Percentiles rank a stretch among this genome's conserved stretches.
These are phyloP conservation scores for Eucriotettix oculatus DNA, from an alignment of 2,888 invertebrate genomes.

Conservation along the genomic window DNA sequence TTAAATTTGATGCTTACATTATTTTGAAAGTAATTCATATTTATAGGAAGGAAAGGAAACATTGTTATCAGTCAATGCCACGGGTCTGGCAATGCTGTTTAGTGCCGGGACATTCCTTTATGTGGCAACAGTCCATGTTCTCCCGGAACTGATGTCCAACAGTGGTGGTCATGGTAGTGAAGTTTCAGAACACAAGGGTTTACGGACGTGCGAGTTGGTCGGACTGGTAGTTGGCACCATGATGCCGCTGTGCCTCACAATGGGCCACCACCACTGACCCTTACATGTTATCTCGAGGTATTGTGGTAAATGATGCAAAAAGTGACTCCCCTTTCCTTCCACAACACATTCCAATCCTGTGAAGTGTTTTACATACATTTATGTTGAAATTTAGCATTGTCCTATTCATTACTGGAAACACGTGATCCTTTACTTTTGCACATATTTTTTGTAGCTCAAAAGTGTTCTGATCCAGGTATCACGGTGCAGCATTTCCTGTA, in stretches of 20 bases:
- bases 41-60: conserved; percentile 79
- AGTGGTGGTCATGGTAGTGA: conserved; percentile 1
- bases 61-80: conserved; percentile 75
- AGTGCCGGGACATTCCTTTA: conserved; percentile 98
- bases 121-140: conserved; percentile 94
- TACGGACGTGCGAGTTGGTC: conserved; percentile 62
- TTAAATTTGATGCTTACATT: neutral
- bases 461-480: no score
- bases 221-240: conserved; percentile 76
- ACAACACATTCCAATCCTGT: no score
- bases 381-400: no score
- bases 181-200: conserved; percentile 24
- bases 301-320: no score
- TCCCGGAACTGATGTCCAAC: conserved; percentile 69
- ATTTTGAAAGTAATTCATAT: neutral
- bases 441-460: no score
- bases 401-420: no score
- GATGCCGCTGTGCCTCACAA: conserved; percentile 73
- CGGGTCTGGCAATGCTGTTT: conserved; percentile 95
- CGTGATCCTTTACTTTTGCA: no score
- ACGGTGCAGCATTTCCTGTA: no score
- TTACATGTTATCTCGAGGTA: no score
- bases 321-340: no score
- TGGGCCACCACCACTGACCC: conserved; percentile 70
- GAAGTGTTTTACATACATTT: no score